phyloP scores from a whole-genome alignment of 2,888 invertebrate genomes.

The Dryobota labecula region DNA sequence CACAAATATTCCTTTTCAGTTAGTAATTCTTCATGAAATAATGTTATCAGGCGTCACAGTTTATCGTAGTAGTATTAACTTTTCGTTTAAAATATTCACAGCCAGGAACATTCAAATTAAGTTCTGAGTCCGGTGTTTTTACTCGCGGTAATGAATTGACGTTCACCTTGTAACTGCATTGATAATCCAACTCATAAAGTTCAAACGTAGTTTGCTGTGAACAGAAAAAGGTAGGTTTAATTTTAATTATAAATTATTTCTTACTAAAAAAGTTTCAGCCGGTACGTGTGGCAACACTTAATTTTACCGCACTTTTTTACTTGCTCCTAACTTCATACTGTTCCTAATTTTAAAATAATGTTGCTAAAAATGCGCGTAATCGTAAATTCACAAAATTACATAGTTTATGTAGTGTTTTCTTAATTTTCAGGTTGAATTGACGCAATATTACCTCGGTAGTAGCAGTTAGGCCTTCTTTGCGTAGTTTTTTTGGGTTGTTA shows the following conservation, averaged over 20 bases:
- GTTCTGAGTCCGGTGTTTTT: slow-evolving; percentile 84
- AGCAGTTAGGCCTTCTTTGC: slow-evolving; percentile 84
- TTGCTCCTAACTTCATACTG: slow-evolving; percentile 65
- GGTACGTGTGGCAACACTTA: slow-evolving; percentile 43
- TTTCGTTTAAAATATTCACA: slow-evolving; percentile 87
- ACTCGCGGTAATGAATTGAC: slow-evolving; percentile 84
- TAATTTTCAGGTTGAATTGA: background rate
- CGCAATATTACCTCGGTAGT: slow-evolving; percentile 87
- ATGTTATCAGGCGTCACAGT: slow-evolving; percentile 72
- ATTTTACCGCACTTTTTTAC: slow-evolving; percentile 62
- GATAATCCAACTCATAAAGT: slow-evolving; percentile 90
- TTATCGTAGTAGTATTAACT: slow-evolving; percentile 77
- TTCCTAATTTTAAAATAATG: slow-evolving; percentile 21
- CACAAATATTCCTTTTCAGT: background rate
- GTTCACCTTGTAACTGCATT: slow-evolving; percentile 90
- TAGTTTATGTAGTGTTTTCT: background rate
- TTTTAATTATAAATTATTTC: background rate
- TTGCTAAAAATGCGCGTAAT: slow-evolving; percentile 20
- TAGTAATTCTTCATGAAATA: background rate
- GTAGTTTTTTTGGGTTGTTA: slow-evolving; percentile 77
- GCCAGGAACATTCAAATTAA: slow-evolving; percentile 88
- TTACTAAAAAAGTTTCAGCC: background rate
- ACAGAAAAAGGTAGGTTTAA: slow-evolving; percentile 44
- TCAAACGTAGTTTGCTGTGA: slow-evolving; percentile 90
- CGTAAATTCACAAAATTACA: background rate